A percentile compares a stretch with the other conserved stretches of the same genome.
Conservation (phyloP, 2,113 vertebrate genomes). For the Perca schrenkii region DNA sequence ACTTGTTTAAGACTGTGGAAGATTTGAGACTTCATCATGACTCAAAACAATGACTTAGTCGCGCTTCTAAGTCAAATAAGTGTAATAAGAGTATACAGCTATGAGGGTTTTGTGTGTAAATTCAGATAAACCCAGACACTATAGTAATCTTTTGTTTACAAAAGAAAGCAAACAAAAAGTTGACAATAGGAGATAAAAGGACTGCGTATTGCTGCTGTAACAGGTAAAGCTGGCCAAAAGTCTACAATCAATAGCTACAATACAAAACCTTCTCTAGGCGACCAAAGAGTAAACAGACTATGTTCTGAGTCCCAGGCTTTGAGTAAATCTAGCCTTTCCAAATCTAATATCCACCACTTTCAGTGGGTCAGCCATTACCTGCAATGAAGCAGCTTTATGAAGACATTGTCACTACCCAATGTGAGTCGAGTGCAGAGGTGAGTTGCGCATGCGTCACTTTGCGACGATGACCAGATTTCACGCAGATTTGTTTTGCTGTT, state of each 20-base stretch:
- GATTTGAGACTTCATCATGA: neutral
- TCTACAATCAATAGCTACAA: conserved; percentile 43
- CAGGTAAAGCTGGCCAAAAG: conserved; percentile 24
- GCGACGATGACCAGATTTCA: too few species aligned
- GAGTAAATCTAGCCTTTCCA: conserved; percentile 34
- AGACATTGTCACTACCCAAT: neutral
- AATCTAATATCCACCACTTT: conserved; percentile 29
- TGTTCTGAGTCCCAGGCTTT: conserved; percentile 13
- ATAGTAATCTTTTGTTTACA: neutral
- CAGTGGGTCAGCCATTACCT: conserved; percentile 27
- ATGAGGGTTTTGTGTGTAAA: neutral
- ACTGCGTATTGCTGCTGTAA: neutral
- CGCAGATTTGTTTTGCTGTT: too few species aligned
- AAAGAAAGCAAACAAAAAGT: conserved; percentile 4
- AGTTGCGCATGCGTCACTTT: too few species aligned
- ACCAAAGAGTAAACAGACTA: conserved; percentile 34
- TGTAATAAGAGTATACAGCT: too few species aligned
- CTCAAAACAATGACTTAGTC: neutral
- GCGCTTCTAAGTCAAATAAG: neutral
- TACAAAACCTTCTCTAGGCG: conserved; percentile 32
- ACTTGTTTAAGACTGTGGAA: neutral
- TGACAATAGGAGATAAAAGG: conserved; percentile 17
- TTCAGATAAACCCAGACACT: neutral
- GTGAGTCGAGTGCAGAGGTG: too few species aligned
- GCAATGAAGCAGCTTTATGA: conserved; percentile 36